Evolutionary conservation across 2,113 vertebrate species (phyloP), one percentile per base, ranked within the genome.

Genomic region (Zapus hudsonius): DNA sequence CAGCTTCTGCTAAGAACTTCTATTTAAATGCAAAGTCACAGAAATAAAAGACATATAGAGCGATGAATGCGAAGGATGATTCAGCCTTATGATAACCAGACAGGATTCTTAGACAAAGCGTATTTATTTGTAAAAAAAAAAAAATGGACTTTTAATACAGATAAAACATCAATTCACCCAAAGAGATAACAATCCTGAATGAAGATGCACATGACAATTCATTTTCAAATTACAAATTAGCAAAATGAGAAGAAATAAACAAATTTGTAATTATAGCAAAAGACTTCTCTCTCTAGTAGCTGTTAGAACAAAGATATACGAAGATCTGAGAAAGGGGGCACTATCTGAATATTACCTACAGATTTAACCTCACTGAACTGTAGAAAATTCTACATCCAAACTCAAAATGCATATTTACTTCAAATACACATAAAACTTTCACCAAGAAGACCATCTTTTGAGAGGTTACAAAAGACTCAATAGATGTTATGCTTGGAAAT

Each of bases 321-420:
- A 67, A 83, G 66, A 66, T 80, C 29, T 42, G 4, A n/a, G 66
- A 69, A 55, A 31, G 69, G 40, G 83, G 52, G 17, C 9, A 63
- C 67, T 40, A 23, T 75, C 27, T 81, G 19, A 75, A 84, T 76
- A 72, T 67, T 72, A 66, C 5, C 52, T 52, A 84, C 12, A 55
- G 92, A 61, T 59, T 84, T 81, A 79, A 82, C 31, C 64, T 36
- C 47, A 87, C 36, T n/a, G 22, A 83, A 1, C 36, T 78, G 1
- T 72, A 64, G 76, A 74, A 94, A 90, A 81, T 12, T 84, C 7
- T 22, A 31, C 2, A 79, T 38, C 36, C 63, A 91, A 95, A 22
- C 52, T 1, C 20, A 74, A 82, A 78, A 86, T 67, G 19, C 19
- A 15, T 57, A 83, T 64, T 88, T 52, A 55, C 67, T 84, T 84